phyloP scores from a whole-genome alignment of 2,888 invertebrate species.

The Latrodectus elegans region DNA sequence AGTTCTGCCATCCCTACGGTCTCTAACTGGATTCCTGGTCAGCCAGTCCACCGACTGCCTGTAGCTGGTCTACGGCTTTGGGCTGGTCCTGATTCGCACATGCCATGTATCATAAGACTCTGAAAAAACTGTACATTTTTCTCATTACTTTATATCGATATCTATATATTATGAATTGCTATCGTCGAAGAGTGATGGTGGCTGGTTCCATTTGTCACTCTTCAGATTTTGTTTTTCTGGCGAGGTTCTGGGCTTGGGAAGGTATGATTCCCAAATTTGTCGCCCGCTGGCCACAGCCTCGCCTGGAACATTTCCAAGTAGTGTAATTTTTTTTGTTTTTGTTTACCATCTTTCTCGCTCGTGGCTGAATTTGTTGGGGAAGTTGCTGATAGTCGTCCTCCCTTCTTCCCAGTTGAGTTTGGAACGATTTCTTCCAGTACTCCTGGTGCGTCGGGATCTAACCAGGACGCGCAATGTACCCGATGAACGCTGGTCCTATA shows the following conservation, averaged over 20 bases:
- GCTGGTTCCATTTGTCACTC: slow-evolving; percentile 21
- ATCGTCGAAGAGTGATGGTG: not conserved
- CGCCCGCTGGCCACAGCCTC: slow-evolving; percentile 52
- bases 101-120: slow-evolving; percentile 55
- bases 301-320: not conserved
- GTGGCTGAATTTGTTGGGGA: slow-evolving; percentile 68
- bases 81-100: not conserved
- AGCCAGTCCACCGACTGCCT: not conserved
- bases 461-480: not conserved
- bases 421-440: slow-evolving; percentile 19
- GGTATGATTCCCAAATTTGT: slow-evolving; percentile 70
- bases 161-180: slow-evolving; percentile 32
- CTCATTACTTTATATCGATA: slow-evolving; percentile 31
- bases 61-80: slow-evolving; percentile 55
- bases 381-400: slow-evolving; percentile 39
- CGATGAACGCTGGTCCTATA: slow-evolving; percentile 78
- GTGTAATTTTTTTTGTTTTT: slow-evolving; percentile 24
- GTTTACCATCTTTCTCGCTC: slow-evolving; percentile 19
- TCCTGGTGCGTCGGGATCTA: slow-evolving; percentile 13
- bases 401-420: slow-evolving; percentile 52
- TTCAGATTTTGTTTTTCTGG: not conserved
- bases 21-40: slow-evolving; percentile 78
- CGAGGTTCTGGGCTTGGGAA: slow-evolving; percentile 63
- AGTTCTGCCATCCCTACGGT: slow-evolving; percentile 96
- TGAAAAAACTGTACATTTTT: slow-evolving; percentile 48